phyloP scores from a whole-genome alignment of 2,113 vertebrate species.

The Ochotona princeps region DNA sequence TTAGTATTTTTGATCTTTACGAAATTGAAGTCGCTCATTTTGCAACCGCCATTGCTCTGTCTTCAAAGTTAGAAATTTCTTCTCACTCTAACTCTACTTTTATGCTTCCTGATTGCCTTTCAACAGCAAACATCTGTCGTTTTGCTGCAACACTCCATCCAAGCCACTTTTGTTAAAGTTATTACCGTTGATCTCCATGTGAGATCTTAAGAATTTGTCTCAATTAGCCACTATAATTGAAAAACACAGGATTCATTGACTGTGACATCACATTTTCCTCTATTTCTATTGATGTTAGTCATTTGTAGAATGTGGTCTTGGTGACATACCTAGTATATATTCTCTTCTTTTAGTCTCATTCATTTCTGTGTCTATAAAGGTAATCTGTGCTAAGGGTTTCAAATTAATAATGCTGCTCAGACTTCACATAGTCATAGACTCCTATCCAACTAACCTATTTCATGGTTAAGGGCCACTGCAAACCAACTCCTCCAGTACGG shows the following conservation, averaged over 20 bases:
- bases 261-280: neutral
- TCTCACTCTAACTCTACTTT: neutral
- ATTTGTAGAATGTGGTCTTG: neutral
- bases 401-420: neutral
- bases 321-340: neutral
- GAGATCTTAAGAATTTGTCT: neutral
- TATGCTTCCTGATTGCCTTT: conserved; percentile 8
- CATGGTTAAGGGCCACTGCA: neutral
- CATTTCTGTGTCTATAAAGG: neutral
- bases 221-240: neutral
- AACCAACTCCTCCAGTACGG: neutral
- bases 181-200: neutral
- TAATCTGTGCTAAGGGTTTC: neutral
- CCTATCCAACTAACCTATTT: neutral
- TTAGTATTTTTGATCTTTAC: neutral
- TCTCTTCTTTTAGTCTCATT: neutral
- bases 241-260: neutral
- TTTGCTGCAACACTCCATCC: neutral
- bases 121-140: neutral
- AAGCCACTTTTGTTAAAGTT: neutral
- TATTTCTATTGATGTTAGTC: neutral
- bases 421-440: neutral
- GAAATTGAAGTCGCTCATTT: neutral
- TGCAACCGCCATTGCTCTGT: neutral
- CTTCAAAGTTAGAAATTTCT: neutral